A percentile compares a stretch with the other conserved stretches of the same genome.
These are phyloP conservation scores for Pseudomyrmex flavicornis DNA, from an alignment of 1,140 invertebrate genomes.

Conservation along the genomic window DNA sequence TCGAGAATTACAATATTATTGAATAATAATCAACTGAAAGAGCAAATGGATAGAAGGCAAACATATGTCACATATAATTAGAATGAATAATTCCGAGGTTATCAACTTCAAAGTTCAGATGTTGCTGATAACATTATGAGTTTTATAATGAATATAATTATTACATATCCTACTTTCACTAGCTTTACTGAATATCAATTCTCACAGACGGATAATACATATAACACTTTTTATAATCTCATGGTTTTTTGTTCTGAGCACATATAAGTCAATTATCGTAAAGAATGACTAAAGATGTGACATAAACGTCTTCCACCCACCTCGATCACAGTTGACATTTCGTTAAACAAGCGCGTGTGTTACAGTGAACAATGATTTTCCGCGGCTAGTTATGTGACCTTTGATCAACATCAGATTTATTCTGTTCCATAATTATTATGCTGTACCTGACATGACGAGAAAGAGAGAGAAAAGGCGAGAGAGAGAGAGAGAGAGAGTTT, in stretches of 20 bases:
- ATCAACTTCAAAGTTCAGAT: constrained; percentile 3
- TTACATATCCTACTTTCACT: not conserved
- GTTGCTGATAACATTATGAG: constrained; percentile 3
- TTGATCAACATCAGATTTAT: constrained; percentile 51
- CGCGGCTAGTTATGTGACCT: constrained; percentile 37
- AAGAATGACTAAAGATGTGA: constrained; percentile 5
- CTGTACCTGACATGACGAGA: constrained; percentile 21
- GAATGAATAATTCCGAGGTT: constrained; percentile 5
- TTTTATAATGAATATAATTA: constrained; percentile 24
- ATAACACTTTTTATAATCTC: not conserved
- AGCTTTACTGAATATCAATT: constrained; percentile 22
- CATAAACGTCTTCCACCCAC: constrained; percentile 46
- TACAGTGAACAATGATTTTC: constrained; percentile 33
- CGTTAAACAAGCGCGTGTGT: constrained; percentile 21
- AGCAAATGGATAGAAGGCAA: constrained; percentile 16
- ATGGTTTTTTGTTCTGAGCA: constrained; percentile 2
- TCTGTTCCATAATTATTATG: constrained; percentile 51
- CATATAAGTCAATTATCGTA: constrained; percentile 32
- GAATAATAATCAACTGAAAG: constrained; percentile 46
- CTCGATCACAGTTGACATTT: constrained; percentile 55
- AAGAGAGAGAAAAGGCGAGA: too few species aligned
- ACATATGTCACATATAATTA: constrained; percentile 36
- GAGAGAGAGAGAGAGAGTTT: constrained; percentile 29
- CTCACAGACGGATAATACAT: not conserved
- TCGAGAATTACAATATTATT: constrained; percentile 27